Conservation (phyloP, 2,113 vertebrate genomes). For the Leptobrachium leishanense region DNA sequence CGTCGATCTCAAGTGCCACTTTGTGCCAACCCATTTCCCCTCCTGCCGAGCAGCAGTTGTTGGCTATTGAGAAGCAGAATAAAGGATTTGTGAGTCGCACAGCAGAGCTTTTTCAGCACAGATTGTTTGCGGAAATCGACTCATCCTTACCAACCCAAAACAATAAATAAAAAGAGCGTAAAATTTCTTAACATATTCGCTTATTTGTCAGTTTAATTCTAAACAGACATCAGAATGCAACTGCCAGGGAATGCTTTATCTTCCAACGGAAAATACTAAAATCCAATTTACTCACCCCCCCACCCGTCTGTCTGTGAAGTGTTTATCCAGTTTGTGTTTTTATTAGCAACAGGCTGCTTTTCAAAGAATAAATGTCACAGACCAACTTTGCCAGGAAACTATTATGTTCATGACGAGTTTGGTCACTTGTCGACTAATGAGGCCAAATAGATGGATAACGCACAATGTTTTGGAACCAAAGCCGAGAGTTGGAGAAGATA, state of each 20-base stretch:
- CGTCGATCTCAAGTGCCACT: conserved; percentile 33
- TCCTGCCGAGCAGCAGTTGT: conserved; percentile 44
- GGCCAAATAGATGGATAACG: conserved; percentile 20
- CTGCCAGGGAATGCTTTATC: background rate
- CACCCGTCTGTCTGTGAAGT: background rate
- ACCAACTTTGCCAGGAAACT: conserved; percentile 11
- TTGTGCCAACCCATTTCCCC: conserved; percentile 40
- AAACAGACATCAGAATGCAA: background rate
- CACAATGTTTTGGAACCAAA: background rate
- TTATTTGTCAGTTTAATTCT: background rate
- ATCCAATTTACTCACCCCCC: no score
- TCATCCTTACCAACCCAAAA: conserved; percentile 15
- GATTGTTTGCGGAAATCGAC: conserved; percentile 18
- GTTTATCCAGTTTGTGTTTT: conserved; percentile 12
- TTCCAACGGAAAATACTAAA: background rate
- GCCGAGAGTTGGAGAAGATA: no score
- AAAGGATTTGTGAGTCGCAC: conserved; percentile 38
- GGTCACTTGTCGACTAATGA: conserved; percentile 38
- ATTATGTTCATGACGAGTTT: background rate
- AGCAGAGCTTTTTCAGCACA: conserved; percentile 23
- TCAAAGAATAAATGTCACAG: conserved; percentile 30
- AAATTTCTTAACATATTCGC: background rate
- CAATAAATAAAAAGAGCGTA: background rate
- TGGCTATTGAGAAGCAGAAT: conserved; percentile 43
- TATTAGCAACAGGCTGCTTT: conserved; percentile 29